Percentiles rank a stretch among this genome's conserved stretches.
phyloP scores from a whole-genome alignment of 1,140 invertebrate species.

The Pollicipes pollicipes region DNA sequence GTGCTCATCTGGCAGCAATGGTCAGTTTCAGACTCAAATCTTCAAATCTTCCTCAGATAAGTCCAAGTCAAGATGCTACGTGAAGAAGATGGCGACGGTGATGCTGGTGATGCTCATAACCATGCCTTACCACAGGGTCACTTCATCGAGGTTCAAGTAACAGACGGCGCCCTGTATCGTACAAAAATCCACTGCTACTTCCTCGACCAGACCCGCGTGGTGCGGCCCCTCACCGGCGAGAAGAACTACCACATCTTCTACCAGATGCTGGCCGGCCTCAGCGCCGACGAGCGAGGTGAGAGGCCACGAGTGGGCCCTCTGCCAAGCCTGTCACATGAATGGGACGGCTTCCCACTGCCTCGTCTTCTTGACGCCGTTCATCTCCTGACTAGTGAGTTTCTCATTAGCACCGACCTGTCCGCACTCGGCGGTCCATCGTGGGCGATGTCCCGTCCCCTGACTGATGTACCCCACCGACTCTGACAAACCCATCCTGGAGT shows the following conservation, averaged over 20 bases:
- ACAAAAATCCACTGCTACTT: slow-evolving; percentile 94
- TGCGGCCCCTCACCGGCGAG: slow-evolving; percentile 61
- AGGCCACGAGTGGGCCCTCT: background rate
- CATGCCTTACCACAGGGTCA: slow-evolving; percentile 45
- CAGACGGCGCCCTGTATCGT: slow-evolving; percentile 81
- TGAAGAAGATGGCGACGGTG: too few relatives aligned
- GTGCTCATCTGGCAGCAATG: too few relatives aligned
- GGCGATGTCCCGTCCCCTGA: too few relatives aligned
- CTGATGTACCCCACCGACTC: too few relatives aligned
- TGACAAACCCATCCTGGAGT: too few relatives aligned
- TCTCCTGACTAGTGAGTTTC: too few relatives aligned
- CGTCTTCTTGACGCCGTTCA: background rate
- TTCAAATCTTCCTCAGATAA: too few relatives aligned
- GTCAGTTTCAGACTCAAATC: too few relatives aligned
- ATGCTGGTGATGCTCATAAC: background rate
- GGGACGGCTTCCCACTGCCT: too few relatives aligned
- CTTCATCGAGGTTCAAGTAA: slow-evolving; percentile 90
- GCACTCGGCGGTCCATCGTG: too few relatives aligned
- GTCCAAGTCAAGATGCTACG: too few relatives aligned
- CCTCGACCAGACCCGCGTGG: slow-evolving; percentile 78
- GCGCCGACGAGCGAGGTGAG: slow-evolving; percentile 58
- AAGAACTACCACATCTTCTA: slow-evolving; percentile 97
- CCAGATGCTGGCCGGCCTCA: slow-evolving; percentile 81
- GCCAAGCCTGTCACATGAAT: background rate
- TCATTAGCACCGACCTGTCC: too few relatives aligned